phyloP scores from a whole-genome alignment of 1,140 invertebrate species.

The Cydia fagiglandana region DNA sequence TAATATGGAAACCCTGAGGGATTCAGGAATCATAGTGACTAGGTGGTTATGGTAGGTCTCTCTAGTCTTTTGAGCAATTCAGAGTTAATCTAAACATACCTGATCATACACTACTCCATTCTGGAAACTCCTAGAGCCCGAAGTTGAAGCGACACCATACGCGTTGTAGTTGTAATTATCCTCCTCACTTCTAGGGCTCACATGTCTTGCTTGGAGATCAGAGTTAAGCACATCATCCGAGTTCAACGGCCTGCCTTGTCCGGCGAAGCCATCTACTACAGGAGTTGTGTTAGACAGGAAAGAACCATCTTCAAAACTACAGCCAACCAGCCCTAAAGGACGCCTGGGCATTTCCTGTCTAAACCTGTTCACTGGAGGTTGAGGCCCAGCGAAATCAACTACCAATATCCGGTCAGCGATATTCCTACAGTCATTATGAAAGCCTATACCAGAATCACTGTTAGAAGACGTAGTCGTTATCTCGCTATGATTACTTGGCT shows the following conservation, averaged over 20 bases:
- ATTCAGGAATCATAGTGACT: too few species aligned
- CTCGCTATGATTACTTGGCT: slow-evolving; percentile 89
- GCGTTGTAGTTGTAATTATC: slow-evolving; percentile 69
- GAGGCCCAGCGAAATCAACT: slow-evolving; percentile 85
- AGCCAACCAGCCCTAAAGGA: slow-evolving; percentile 70
- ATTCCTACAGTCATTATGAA: slow-evolving; percentile 91
- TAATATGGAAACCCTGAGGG: too few species aligned
- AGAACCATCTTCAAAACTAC: slow-evolving; percentile 72
- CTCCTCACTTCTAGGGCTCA: slow-evolving; percentile 55
- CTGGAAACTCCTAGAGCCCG: slow-evolving; percentile 51
- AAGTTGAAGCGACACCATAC: slow-evolving; percentile 56
- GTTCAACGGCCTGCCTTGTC: slow-evolving; percentile 72
- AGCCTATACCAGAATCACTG: slow-evolving; percentile 96
- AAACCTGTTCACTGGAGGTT: slow-evolving; percentile 68
- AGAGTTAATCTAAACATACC: not conserved
- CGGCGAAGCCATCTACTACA: slow-evolving; percentile 75
- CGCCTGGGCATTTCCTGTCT: slow-evolving; percentile 62
- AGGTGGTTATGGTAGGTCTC: too few species aligned
- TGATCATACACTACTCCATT: slow-evolving; percentile 68
- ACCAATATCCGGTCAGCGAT: slow-evolving; percentile 90
- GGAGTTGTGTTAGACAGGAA: slow-evolving; percentile 76
- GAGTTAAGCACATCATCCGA: slow-evolving; percentile 66
- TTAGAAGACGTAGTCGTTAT: slow-evolving; percentile 94
- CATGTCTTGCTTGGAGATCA: slow-evolving; percentile 55
- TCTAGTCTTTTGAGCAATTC: too few species aligned